phyloP scores from a whole-genome alignment of 1,140 invertebrate species.

The Brachystomella parvula region DNA sequence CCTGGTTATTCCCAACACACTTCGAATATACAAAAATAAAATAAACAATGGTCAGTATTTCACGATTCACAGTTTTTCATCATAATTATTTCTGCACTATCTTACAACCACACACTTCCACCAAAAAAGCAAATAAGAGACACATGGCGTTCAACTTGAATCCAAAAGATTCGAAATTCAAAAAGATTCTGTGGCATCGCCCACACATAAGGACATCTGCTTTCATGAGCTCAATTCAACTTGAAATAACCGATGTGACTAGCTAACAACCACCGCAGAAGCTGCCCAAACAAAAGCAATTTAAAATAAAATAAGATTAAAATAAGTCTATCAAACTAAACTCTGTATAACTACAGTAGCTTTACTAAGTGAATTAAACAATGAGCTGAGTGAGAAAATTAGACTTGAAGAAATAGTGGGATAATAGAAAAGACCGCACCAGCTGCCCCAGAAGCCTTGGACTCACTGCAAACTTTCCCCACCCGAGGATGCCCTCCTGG shows the following conservation, averaged over 20 bases:
- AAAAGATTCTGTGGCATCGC: no score
- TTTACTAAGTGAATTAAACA: neutral
- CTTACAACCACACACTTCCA: no score
- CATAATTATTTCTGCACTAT: no score
- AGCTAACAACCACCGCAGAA: no score
- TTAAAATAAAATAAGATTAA: neutral
- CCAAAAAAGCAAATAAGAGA: conserved; percentile 1
- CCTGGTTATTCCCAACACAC: conserved; percentile 39
- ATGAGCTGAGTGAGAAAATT: no score
- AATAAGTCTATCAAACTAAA: neutral
- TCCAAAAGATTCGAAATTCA: no score
- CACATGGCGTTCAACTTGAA: neutral
- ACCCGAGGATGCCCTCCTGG: conserved; percentile 55
- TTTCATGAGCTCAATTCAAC: no score
- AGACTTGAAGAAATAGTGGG: conserved; percentile 11
- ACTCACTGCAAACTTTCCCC: conserved; percentile 47
- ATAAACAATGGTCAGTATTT: neutral
- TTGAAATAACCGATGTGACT: no score
- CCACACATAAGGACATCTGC: no score
- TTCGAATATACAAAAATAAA: conserved; percentile 12
- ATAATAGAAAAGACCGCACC: conserved; percentile 31
- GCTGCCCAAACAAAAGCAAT: neutral
- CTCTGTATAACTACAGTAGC: neutral
- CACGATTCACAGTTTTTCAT: no score
- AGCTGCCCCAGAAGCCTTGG: conserved; percentile 41